Evolutionary conservation across 2,113 vertebrate species (phyloP).

Genomic region (Melanerpes aurifrons): DNA sequence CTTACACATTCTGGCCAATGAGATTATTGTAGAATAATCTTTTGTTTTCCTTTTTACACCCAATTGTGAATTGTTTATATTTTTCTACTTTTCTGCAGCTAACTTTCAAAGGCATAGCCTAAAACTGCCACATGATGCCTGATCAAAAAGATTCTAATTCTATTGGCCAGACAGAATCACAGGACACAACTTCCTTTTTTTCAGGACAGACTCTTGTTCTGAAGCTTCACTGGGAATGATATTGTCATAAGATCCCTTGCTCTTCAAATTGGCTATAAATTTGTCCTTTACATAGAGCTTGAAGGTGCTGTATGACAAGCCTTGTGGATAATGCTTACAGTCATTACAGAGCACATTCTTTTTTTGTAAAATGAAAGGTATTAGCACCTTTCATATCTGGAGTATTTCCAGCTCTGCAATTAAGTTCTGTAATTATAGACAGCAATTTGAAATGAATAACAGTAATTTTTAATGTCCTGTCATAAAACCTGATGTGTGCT

Average conservation of each 20-base stretch:
- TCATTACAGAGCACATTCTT: not conserved
- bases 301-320: not conserved
- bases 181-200: not conserved
- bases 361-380: conserved; percentile 15
- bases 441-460: conserved; percentile 54
- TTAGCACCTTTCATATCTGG: conserved; percentile 38
- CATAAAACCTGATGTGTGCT: conserved; percentile 28
- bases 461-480: conserved; percentile 36
- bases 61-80: no score
- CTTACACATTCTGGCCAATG: no score
- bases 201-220: not conserved
- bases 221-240: not conserved
- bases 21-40: no score
- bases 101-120: no score
- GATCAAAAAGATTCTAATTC: not conserved
- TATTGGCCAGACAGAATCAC: not conserved
- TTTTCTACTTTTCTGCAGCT: no score
- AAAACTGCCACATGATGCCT: no score
- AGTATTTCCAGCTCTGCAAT: conserved; percentile 51
- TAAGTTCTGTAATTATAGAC: conserved; percentile 52
- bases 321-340: not conserved
- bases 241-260: not conserved
- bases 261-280: not conserved
- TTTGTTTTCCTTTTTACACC: no score
- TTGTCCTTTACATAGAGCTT: not conserved